Evolutionary conservation across 2,888 invertebrate species (phyloP).

Genomic region (Cloeon dipterum): DNA sequence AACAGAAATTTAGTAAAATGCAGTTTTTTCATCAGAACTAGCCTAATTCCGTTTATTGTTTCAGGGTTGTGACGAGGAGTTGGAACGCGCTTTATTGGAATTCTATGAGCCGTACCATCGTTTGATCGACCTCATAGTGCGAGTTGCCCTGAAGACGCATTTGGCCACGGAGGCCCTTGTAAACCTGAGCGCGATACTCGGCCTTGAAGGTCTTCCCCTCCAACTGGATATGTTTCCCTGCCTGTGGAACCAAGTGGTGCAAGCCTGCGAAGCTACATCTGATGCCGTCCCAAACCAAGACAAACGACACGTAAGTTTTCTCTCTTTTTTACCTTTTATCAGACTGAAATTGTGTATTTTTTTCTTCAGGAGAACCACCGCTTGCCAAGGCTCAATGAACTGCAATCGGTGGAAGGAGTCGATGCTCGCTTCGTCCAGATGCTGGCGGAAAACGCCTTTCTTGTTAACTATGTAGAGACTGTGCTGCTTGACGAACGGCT

Average conservation of each 20-base stretch:
- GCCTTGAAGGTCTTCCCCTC: constrained; percentile 70
- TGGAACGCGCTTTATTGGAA: constrained; percentile 47
- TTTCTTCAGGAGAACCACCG: too few relatives aligned
- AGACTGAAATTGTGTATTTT: too few relatives aligned
- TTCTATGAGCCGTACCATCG: constrained; percentile 76
- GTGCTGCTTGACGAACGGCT: constrained; percentile 68
- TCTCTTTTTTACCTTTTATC: background rate
- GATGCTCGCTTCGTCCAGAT: constrained; percentile 16
- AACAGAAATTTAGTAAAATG: too few relatives aligned
- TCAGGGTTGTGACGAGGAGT: constrained; percentile 49
- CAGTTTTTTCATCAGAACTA: too few relatives aligned
- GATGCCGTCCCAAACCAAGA: background rate
- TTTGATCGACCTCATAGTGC: constrained; percentile 65
- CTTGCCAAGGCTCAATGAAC: background rate
- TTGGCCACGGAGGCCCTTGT: constrained; percentile 69
- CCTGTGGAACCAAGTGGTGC: constrained; percentile 74
- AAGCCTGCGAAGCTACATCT: too few relatives aligned
- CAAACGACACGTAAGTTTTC: background rate
- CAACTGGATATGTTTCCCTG: constrained; percentile 76
- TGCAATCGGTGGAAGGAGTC: background rate
- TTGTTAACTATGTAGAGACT: constrained; percentile 79
- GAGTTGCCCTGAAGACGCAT: constrained; percentile 72
- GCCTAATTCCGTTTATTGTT: constrained; percentile 11
- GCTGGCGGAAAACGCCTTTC: constrained; percentile 56
- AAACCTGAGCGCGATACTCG: constrained; percentile 68